Percentiles rank a stretch among this genome's conserved stretches.
Evolutionary conservation across 2,888 invertebrate species (phyloP).

Genomic region (Arge pagana): DNA sequence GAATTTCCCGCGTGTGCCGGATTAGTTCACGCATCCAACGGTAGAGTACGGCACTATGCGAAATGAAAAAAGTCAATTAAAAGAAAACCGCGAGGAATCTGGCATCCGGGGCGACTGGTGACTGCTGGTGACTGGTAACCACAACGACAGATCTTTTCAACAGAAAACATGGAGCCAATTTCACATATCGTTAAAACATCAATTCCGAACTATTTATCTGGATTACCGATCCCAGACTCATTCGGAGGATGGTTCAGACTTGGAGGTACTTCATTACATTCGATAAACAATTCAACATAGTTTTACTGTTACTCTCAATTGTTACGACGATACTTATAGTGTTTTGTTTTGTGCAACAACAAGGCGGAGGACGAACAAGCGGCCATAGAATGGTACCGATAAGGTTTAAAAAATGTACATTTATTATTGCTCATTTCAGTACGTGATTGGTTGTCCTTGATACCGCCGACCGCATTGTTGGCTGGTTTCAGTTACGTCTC

Average conservation of each 20-base stretch:
- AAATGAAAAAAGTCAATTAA: too few relatives aligned
- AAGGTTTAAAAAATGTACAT: not conserved
- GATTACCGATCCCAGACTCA: conserved; percentile 82
- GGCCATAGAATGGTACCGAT: not conserved
- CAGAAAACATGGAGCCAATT: conserved; percentile 72
- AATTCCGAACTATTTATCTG: conserved; percentile 82
- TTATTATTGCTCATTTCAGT: conserved; percentile 64
- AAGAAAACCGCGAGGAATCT: too few relatives aligned
- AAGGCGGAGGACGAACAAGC: not conserved
- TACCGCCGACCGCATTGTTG: conserved; percentile 80
- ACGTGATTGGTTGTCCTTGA: conserved; percentile 78
- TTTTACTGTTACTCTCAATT: not conserved
- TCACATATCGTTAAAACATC: conserved; percentile 78
- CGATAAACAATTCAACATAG: not conserved
- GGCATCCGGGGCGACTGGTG: too few relatives aligned
- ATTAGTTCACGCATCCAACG: too few relatives aligned
- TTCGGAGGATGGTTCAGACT: conserved; percentile 85
- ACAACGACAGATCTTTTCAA: too few relatives aligned
- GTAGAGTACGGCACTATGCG: too few relatives aligned
- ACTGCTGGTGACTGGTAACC: too few relatives aligned
- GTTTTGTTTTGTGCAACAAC: not conserved
- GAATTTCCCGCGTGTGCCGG: too few relatives aligned
- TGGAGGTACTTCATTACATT: conserved; percentile 68
- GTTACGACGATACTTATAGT: conserved; percentile 5
- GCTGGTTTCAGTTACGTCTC: conserved; percentile 82